A percentile compares a stretch with the other conserved stretches of the same genome.
Conservation (phyloP, 2,888 invertebrate genomes). For the Papilio protenor region DNA sequence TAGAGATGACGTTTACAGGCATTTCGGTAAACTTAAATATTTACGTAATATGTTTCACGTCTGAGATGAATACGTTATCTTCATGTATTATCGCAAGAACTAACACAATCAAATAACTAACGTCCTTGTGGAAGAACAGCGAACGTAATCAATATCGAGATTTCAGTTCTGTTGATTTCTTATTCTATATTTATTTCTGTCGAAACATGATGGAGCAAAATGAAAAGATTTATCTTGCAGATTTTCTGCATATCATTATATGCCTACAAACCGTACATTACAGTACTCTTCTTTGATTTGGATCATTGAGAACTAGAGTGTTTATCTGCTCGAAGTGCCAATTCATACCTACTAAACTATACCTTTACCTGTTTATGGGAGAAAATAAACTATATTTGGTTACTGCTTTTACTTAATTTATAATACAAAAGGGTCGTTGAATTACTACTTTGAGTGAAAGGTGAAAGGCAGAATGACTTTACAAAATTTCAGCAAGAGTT, state of each 20-base stretch:
- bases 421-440: background rate
- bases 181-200: conserved; percentile 3
- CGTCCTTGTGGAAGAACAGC: conserved; percentile 26
- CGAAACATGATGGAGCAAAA: background rate
- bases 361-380: no score
- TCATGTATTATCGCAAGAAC: conserved; percentile 23
- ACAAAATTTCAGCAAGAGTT: background rate
- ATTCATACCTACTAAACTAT: no score
- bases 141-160: conserved; percentile 6
- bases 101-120: conserved; percentile 30
- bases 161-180: conserved; percentile 17
- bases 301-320: no score
- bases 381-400: no score
- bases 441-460: background rate
- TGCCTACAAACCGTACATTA: background rate
- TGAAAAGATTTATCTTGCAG: background rate
- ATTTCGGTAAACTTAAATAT: conserved; percentile 45
- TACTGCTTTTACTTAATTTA: no score
- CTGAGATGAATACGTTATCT: conserved; percentile 37
- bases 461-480: background rate
- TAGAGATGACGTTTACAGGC: background rate
- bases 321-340: no score
- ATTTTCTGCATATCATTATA: background rate
- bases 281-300: no score
- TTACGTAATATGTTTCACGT: conserved; percentile 42